Evolutionary conservation across 2,888 invertebrate species (phyloP), one percentile per base, ranked within the genome.

Genomic region (Augochlorella aurata): DNA sequence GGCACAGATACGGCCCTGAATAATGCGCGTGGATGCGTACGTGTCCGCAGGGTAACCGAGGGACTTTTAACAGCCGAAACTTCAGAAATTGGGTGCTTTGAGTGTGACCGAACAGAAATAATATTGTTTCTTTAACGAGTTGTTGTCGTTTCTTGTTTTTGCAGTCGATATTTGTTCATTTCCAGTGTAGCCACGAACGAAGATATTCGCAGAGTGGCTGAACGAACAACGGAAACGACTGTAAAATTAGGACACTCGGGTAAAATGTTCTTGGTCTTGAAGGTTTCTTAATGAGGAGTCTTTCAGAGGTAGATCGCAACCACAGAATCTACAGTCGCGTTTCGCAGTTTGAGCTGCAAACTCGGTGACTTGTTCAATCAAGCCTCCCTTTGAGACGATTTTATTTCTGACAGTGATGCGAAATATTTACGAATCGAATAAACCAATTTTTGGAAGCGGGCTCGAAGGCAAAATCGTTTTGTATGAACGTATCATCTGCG

Each of bases 1-100:
- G 91, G 89, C 90, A 88, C 84, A 85, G 86, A 85, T 87, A 88
- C 89, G 86, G 84, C 83, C 84, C 85, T 85, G 89, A 87, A 84
- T 86, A 88, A 89, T 85, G 81, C 80, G 75, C 80, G 78, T 82
- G 79, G 52, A 75, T 52, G 77, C 79, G 71, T 85, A 69, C 50
- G 72, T 82, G 78, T 83, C 87, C 84, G 69, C 77, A 50, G 87
- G 88, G 76, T 74, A 85, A 68, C 70, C 70, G 81, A 76, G 73
- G 63, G 74, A 83, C 38, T 63, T 63, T 73, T 45, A 72, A 77
- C 75, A 49, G 54, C 45, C 58, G 61, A 69, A 80, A 71, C 29
- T 68, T 50, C 9, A 47, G 44, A 75, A 68, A 65, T 67, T 47
- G 70, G 47, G 14, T 5, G n/a, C 44, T 12, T 21, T 1, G 18